phyloP scores from a whole-genome alignment of 2,113 vertebrate genomes.

The Malurus alboscapulatus region DNA sequence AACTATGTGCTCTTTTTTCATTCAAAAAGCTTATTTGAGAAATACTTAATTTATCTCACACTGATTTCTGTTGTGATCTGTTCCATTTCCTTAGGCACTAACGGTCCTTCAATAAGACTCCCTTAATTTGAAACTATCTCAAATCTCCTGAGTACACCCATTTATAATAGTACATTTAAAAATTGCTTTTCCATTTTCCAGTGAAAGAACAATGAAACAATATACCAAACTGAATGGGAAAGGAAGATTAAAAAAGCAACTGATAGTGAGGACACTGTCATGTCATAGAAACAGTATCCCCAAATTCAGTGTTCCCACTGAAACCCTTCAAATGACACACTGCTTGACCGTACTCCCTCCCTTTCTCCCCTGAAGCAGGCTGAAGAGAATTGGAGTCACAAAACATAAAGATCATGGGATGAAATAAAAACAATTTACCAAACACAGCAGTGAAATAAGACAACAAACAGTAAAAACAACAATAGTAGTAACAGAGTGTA shows the following conservation, averaged over 20 bases:
- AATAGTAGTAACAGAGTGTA: not conserved
- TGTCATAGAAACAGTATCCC: not conserved
- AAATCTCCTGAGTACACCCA: not conserved
- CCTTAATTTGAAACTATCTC: not conserved
- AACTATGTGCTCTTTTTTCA: not conserved
- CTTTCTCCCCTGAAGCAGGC: not conserved
- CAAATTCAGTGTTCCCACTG: not conserved
- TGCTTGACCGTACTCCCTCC: fast-evolving
- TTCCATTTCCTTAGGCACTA: not conserved
- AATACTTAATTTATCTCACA: not conserved
- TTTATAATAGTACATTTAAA: not conserved
- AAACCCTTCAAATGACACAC: not conserved
- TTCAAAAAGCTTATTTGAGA: not conserved
- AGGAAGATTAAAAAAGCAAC: not conserved
- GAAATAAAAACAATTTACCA: not conserved
- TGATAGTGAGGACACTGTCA: not conserved
- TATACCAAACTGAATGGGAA: not conserved
- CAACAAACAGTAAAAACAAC: not conserved
- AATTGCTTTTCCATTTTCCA: not conserved
- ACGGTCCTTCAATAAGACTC: not conserved
- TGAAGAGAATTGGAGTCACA: not conserved
- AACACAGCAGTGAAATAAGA: not conserved
- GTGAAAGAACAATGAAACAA: not conserved
- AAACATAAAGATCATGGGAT: not conserved
- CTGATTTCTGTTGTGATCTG: not conserved